Base-by-base conservation (phyloP, 2,797 vertebrate species). In the Chanos chanos region DNA sequence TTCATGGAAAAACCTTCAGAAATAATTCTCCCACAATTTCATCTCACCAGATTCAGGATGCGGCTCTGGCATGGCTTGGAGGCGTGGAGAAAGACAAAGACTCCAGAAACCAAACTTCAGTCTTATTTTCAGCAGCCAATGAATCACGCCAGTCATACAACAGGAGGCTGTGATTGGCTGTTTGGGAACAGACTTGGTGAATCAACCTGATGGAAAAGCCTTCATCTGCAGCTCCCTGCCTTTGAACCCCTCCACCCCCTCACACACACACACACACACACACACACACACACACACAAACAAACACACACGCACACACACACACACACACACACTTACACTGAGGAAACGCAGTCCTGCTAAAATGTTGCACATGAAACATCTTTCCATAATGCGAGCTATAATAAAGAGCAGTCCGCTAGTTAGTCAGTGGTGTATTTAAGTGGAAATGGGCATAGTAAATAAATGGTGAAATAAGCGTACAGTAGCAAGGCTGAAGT, bases 121-220 rank as follows among this genome's bases (percentile, higher is more conserved):
- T 75, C 83, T 78, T 49, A 66, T 86, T 87, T 85, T 81, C 81
- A 80, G 79, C 77, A 79, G 75, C 76, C 73, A 9, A 63, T 73
- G 78, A 76, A 77, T 84, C 79, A 34, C 78, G 83, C 83, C 73
- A 71, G 85, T 86, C 83, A 82, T 54, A 74, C 60, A 51, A 82
- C 76, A 44, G 73, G 9, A 71, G 76, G 77, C 59, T 16, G 58
- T 77, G 79, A 79, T 73, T 73, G 81, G 77, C 76, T 81, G 74
- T 77, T 81, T 49, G 58, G 55, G 60, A 76, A 83, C 75, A 68
- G 60, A 75, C 66, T 50, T 1, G 12, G 63, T 19, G 56, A 72
- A 71, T 78, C 77, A 86, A 82, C 81, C 80, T 72, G 77, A 76
- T 50, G 55, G 67, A 74, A 76, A 80, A 77, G 76, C 71, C 71